Base-by-base conservation (phyloP, 2,888 invertebrate species). In the Acrobasis suavella region DNA sequence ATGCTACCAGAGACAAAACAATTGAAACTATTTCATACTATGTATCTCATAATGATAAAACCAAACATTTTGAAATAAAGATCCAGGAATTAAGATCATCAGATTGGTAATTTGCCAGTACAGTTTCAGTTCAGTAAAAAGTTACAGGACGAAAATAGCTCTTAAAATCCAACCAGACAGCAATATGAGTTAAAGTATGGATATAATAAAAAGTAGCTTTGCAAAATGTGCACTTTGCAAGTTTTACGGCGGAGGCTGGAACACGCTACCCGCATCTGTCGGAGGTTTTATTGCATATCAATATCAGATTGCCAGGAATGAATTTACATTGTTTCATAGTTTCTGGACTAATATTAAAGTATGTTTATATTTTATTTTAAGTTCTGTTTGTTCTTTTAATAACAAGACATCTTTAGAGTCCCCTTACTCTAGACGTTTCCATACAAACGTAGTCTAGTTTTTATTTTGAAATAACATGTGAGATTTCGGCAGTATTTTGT, bases 191-290 rank as follows among this genome's bases (percentile, higher is more conserved):
- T 39, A 22, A 60, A 63, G 59, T 67, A 68, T 60, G 49, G 60
- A 9, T 54, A 58, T 38, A 63, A 58, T 63, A 39, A 52, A 52
- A 59, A 38, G 50, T 50, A 39, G 51, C 51, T 58, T 32, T 51
- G 66, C 69, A 65, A 65, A 67, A 60, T 65, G 59, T 67, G 50
- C 63, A 67, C 62, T 62, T 52, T 55, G 58, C 63, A 65, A 64
- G 67, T 42, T 50, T 52, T 37, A 58, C 51, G 51, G 51, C 46
- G 58, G 42, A 60, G 56, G 51, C 60, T 50, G 50, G 22, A 22
- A 56, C 37, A 60, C 17, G 12, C 17, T 6, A n/a, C 22, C 12
- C 56, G 17, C 42, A 56, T 56, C 17, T 56, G 42, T 22, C 42
- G 42, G 42, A 5, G 39, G 56, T n/a, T 56, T 42, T 46, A 42